A percentile compares a stretch with the other conserved stretches of the same genome.
These are phyloP conservation scores for Apogon hyalosoma DNA, from an alignment of 2,797 vertebrate genomes.

Conservation along the genomic window DNA sequence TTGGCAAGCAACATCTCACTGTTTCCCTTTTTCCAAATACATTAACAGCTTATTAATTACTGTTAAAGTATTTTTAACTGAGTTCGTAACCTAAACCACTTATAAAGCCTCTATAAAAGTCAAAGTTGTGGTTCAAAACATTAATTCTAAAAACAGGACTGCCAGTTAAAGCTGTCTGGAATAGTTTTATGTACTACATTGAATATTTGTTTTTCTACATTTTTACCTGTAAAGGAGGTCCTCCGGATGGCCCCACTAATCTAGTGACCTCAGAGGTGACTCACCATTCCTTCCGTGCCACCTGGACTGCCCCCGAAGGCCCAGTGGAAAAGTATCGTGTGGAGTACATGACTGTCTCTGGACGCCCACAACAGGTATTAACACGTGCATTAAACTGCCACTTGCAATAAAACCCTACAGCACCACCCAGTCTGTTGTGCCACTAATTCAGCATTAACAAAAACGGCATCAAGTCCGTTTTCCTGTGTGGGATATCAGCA, in stretches of 20 bases:
- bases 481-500: constrained; percentile 9
- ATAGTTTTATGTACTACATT: background rate
- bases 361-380: constrained; percentile 88
- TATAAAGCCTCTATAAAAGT: too few species aligned
- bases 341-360: constrained; percentile 90
- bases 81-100: too few species aligned
- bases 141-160: background rate
- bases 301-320: constrained; percentile 90
- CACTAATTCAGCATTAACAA: background rate
- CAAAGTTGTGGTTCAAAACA: background rate
- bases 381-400: background rate
- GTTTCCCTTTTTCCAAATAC: too few species aligned
- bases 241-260: constrained; percentile 88
- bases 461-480: background rate
- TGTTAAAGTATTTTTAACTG: too few species aligned
- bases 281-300: constrained; percentile 91
- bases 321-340: constrained; percentile 93
- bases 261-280: constrained; percentile 94
- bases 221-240: constrained; percentile 69
- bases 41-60: too few species aligned
- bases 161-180: background rate
- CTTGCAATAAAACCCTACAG: too few species aligned
- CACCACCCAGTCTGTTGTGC: background rate
- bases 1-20: too few species aligned
- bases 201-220: constrained; percentile 2